Evolutionary conservation across 2,888 invertebrate genomes (phyloP), one percentile per base, ranked within the genome.

Genomic region (Euphydryas editha): DNA sequence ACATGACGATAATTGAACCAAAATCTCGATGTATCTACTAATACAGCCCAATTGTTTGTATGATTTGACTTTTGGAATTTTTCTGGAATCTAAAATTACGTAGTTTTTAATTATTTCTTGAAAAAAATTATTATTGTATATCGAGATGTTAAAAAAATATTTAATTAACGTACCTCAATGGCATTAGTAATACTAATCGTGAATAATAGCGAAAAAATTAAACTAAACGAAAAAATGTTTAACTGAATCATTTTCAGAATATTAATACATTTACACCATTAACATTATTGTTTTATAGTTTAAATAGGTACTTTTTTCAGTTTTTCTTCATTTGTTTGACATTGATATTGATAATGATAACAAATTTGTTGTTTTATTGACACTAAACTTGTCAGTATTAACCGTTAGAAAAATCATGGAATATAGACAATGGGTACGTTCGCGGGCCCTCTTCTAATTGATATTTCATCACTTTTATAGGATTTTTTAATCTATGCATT

Each of bases 1-100:
- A 99, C 99, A 95, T 99, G 99, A 7, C 99, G 95, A 86, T 99
- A 99, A 87, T 99, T 99, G 84, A 99, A 99, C 99, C 99, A 99
- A 88, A 99, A 99, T 65, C 99, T 93, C 0, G 99, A 99, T 0
- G 99, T 99, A 86, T 99, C 99, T 0, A 99, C 99, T 62, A 99
- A 89, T 15, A 99, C 99, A 0, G 99, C 99, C 99, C 99, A 99
- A 87, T 99, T 99, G 84, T 99, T 99, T 0, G 99, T 98, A 83
- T 99, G 99, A 36, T 95, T 95, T 0, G 94, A 95, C 81, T 94
- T 94, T 56, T 89, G 89, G 73, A 95, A 94, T 62, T 88, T 78
- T 70, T 94, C 92, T 42, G 94, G 93, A 73, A 94, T 88, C 92
- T 92, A 69, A 59, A 59, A 30, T 15, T 30, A 30, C 4, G 6